Evolutionary conservation across 2,797 vertebrate species (phyloP).

Genomic region (Platyrinchus mystaceus): DNA sequence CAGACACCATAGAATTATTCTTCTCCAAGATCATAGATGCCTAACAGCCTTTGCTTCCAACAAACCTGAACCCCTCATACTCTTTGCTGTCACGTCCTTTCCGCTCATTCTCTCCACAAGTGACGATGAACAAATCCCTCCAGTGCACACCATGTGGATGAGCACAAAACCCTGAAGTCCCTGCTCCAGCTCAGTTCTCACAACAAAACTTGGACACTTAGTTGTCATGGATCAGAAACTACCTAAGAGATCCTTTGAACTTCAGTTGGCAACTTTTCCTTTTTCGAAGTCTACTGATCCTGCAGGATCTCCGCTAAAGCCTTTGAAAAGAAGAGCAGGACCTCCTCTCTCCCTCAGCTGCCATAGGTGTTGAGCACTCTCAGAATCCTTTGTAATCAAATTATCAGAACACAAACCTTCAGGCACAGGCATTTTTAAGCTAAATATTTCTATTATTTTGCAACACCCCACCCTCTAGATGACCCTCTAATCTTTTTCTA

Average conservation of each 20-base stretch:
- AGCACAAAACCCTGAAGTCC: background rate
- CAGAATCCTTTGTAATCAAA: background rate
- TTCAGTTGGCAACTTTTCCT: background rate
- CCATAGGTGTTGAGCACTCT: fast-evolving
- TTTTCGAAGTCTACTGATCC: background rate
- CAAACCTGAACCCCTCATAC: background rate
- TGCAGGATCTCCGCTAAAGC: background rate
- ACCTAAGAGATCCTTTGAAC: background rate
- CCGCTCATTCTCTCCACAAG: fast-evolving
- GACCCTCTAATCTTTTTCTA: background rate
- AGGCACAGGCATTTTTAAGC: fast-evolving
- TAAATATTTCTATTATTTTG: background rate
- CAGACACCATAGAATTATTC: background rate
- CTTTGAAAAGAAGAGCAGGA: background rate
- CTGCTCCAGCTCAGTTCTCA: background rate
- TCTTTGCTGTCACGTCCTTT: background rate
- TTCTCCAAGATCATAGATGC: background rate
- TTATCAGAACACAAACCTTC: background rate
- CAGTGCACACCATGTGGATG: fast-evolving
- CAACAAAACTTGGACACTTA: background rate
- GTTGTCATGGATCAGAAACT: background rate
- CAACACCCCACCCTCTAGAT: fast-evolving
- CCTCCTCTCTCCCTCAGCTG: background rate
- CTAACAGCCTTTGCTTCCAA: background rate
- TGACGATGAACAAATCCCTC: background rate